Evolutionary conservation across 2,888 invertebrate genomes (phyloP), one percentile per base, ranked within the genome.

Genomic region (Pegoplata infirma): DNA sequence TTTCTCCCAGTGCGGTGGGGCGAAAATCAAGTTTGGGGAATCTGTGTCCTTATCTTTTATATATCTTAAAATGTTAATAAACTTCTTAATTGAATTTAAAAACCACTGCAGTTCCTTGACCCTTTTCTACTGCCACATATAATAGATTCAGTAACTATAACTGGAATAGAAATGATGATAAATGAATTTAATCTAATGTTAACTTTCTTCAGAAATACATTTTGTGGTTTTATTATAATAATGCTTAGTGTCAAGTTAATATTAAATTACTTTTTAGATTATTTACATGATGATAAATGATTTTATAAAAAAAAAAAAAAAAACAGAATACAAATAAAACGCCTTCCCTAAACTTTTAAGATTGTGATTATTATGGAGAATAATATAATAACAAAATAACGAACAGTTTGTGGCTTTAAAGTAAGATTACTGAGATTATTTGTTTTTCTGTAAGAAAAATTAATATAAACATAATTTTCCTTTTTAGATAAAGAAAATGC

Each of bases 351-450:
- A 55, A 32, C 3, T 6, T 44, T 25, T 59, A n/a, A 40, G 36
- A 40, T n/a, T 25, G 12, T 36, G n/a, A n/a, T n/a, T 40, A 40
- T 10, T 10, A 79, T 82, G 77, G 81, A 81, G 73, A 83, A 80
- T 75, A 75, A 72, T 61, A 36, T 17, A 64, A 64, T 21, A 47
- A 47, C 23, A 46, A 19, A n/a, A 32, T 58, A 47, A 78, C 79
- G 71, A n/a, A 68, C 69, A 74, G 71, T 74, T 83, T 82, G 83
- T 21, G 71, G 71, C n/a, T 53, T 53, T 61, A 14, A 12, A 14
- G 23, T 5, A 28, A 71, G 19, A 46, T 51, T 46, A 47, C 19
- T 17, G n/a, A 16, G 12, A 12, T 51, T 51, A n/a, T 49, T 7
- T 23, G n/a, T 49, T 49, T 23, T n/a, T 19, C 23, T 12, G 7